Base-by-base conservation (phyloP, 2,113 vertebrate species). In the Danionella cerebrum region DNA sequence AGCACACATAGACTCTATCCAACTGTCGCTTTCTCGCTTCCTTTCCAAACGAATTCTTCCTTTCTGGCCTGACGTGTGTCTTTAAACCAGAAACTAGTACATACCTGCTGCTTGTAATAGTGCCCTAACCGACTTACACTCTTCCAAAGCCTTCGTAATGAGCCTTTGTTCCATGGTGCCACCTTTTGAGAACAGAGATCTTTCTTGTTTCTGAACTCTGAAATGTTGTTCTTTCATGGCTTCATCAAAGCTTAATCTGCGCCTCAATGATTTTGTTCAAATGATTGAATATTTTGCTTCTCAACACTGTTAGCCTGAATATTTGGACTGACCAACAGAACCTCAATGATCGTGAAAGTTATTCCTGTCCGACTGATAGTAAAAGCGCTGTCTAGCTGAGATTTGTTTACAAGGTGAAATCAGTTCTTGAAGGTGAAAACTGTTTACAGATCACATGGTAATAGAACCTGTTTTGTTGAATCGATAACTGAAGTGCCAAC, bases 401-500 rank as follows among this genome's bases (percentile, higher is more conserved):
- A 80, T 69, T 78, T 55, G 62, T 80, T 71, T 65, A 51, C 68
- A 54, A 55, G 52, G 78, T 69, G 12, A 66, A 42, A 41, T 52
- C 62, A 64, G 48, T 60, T 70, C 45, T 50, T 50, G 3, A 71
- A 71, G 74, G 78, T 64, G 42, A 27, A 14, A 69, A 59, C 31
- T 71, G 80, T 85, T 86, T 81, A 86, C 84, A 79, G 51, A 27
- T 45, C 22, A 70, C 62, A 21, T 65, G 21, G 52, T 67, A 19
- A 39, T 62, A 50, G 51, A 12, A 50, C 21, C 14, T 74, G 27
- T 71, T 63, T 65, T 24, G 25, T 51, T 45, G 55, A 60, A 39
- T 51, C 14, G 38, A 57, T 63, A 74, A 78, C 67, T 78, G 64
- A 86, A 84, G 85, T 87, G 84, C 84, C 83, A 80, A 78, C 78